A percentile compares a stretch with the other conserved stretches of the same genome.
Conservation (phyloP, 2,797 vertebrate species). For the Staurois parvus region DNA sequence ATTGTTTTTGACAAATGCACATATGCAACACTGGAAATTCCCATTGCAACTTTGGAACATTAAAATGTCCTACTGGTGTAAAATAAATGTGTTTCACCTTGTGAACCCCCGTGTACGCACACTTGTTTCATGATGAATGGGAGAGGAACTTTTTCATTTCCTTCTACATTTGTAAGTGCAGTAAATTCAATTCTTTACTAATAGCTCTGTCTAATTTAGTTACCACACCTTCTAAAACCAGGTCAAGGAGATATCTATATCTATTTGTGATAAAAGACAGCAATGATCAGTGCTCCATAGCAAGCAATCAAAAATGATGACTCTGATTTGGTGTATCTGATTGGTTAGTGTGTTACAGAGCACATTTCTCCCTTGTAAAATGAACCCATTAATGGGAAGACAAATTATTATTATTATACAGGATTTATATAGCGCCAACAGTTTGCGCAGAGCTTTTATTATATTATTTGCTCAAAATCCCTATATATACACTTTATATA, state of each 20-base stretch:
- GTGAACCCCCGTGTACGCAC: conserved; percentile 60
- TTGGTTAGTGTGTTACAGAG: too few relatives aligned
- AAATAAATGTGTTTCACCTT: conserved; percentile 61
- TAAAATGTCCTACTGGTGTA: conserved; percentile 62
- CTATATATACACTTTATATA: too few relatives aligned
- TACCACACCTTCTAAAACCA: conserved; percentile 42
- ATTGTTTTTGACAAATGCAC: conserved; percentile 68
- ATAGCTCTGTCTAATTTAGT: conserved; percentile 54
- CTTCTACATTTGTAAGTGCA: conserved; percentile 49
- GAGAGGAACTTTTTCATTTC: conserved; percentile 62
- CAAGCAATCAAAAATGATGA: too few relatives aligned
- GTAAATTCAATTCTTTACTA: conserved; percentile 52
- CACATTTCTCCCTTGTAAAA: too few relatives aligned
- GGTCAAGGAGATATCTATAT: conserved; percentile 25
- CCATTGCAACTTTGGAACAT: conserved; percentile 61
- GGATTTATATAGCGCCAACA: too few relatives aligned
- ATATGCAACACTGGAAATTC: conserved; percentile 64
- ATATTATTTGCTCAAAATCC: too few relatives aligned
- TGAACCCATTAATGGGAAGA: too few relatives aligned
- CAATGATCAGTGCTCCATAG: too few relatives aligned
- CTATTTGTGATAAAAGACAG: too few relatives aligned
- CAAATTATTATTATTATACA: too few relatives aligned
- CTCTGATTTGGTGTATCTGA: too few relatives aligned
- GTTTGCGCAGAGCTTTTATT: too few relatives aligned
- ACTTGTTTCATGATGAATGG: conserved; percentile 60